A percentile compares a stretch with the other conserved stretches of the same genome.
Conservation (phyloP, 2,888 invertebrate species). For the Drosophila atroscutellata region DNA sequence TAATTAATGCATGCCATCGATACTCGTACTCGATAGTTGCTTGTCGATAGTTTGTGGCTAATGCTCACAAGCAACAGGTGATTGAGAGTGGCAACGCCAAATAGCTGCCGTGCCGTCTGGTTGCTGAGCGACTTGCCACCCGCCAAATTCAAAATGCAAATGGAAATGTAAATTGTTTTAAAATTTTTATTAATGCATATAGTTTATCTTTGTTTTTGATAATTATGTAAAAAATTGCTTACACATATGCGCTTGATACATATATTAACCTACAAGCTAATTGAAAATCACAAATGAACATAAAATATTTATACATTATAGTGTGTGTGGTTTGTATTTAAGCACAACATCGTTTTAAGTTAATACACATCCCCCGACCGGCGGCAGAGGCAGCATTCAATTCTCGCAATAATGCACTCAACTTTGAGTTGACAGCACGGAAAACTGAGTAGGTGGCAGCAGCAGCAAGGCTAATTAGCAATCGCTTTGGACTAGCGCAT, state of each 20-base stretch:
- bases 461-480: constrained; percentile 70
- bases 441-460: constrained; percentile 54
- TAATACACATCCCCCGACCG: constrained; percentile 70
- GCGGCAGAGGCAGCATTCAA: constrained; percentile 32
- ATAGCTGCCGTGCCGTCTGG: not conserved
- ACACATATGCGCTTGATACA: constrained; percentile 71
- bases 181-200: constrained; percentile 72
- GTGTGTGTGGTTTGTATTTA: constrained; percentile 61
- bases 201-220: constrained; percentile 78
- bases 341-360: constrained; percentile 75
- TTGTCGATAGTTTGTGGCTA: constrained; percentile 12
- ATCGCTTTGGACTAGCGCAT: constrained; percentile 85
- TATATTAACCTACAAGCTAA: constrained; percentile 73
- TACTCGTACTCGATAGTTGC: constrained; percentile 15
- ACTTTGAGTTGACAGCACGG: constrained; percentile 78
- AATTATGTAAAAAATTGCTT: constrained; percentile 77
- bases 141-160: constrained; percentile 10
- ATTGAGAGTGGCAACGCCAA: constrained; percentile 21
- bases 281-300: constrained; percentile 80
- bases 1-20: constrained; percentile 10
- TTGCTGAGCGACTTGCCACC: not conserved
- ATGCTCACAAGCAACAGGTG: constrained; percentile 20
- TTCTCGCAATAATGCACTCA: constrained; percentile 74
- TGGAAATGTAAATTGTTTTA: constrained; percentile 34
- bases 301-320: constrained; percentile 80